A percentile compares a stretch with the other conserved stretches of the same genome.
These are phyloP conservation scores for Zingel zingel DNA, from an alignment of 2,113 vertebrate species.

Conservation along the genomic window DNA sequence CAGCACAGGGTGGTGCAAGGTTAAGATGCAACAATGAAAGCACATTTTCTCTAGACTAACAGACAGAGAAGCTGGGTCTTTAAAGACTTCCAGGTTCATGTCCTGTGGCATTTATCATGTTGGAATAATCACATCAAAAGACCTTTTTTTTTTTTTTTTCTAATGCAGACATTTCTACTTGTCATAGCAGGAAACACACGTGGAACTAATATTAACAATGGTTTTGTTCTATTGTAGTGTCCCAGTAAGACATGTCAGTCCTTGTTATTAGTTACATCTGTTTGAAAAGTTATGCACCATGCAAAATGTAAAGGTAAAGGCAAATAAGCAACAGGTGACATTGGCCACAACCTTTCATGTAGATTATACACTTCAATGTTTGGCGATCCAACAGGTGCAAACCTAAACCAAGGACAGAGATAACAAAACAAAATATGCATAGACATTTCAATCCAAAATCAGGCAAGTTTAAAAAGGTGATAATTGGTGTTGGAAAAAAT, in stretches of 20 bases:
- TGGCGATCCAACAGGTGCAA: not conserved
- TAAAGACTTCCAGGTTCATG: not conserved
- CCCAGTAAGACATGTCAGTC: not conserved
- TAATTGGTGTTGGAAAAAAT: not conserved
- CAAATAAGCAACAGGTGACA: not conserved
- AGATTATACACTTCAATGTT: not conserved
- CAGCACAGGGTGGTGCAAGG: no score
- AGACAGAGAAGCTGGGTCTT: not conserved
- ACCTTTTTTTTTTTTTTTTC: not conserved
- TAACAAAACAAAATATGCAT: not conserved
- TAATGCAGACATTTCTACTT: not conserved
- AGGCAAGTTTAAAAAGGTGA: not conserved
- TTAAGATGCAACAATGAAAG: not conserved
- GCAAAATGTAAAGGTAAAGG: not conserved
- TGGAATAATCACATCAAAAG: not conserved
- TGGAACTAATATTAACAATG: not conserved
- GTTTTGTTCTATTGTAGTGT: not conserved
- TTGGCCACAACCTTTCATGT: not conserved
- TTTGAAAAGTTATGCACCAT: not conserved
- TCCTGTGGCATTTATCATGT: not conserved
- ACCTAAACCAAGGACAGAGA: not conserved
- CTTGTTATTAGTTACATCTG: not conserved
- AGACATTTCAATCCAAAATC: not conserved
- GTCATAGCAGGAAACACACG: not conserved
- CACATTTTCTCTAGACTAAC: not conserved